A percentile compares a stretch with the other conserved stretches of the same genome.
These are phyloP conservation scores for Fabriciana adippe DNA, from an alignment of 2,888 invertebrate species.

Conservation along the genomic window DNA sequence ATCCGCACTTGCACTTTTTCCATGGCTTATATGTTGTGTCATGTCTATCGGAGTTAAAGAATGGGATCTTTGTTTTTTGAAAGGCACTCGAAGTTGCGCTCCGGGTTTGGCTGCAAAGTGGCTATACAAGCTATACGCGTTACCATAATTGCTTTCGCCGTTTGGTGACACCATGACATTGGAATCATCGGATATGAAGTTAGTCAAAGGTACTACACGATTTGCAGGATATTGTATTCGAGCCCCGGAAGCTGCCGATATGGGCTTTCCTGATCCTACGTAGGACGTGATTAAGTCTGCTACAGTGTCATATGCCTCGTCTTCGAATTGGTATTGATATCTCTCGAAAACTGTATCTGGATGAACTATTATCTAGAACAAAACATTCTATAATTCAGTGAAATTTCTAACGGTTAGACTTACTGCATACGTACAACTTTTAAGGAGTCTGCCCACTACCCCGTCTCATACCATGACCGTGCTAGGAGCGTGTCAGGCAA, in stretches of 20 bases:
- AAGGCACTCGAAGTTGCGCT: constrained; percentile 66
- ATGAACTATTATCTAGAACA: constrained; percentile 64
- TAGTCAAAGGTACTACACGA: constrained; percentile 89
- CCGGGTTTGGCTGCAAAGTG: constrained; percentile 73
- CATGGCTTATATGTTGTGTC: constrained; percentile 73
- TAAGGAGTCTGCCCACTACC: too few relatives aligned
- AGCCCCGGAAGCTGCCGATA: constrained; percentile 94
- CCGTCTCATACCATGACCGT: too few relatives aligned
- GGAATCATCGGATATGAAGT: constrained; percentile 80
- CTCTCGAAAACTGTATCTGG: constrained; percentile 96
- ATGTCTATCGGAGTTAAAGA: constrained; percentile 86
- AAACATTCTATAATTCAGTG: neutral
- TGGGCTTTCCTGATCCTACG: constrained; percentile 93
- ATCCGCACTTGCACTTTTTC: constrained; percentile 87
- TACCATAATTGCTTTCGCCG: constrained; percentile 65
- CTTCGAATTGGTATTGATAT: constrained; percentile 96
- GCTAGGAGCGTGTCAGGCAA: too few relatives aligned
- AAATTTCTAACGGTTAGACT: neutral
- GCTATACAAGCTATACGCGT: constrained; percentile 74
- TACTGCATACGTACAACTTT: too few relatives aligned
- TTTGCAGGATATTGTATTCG: constrained; percentile 93
- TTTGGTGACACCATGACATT: constrained; percentile 60
- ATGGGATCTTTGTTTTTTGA: constrained; percentile 87
- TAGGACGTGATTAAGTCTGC: constrained; percentile 96
- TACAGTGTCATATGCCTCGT: constrained; percentile 95